Conservation (phyloP, 2,113 vertebrate genomes). For the Furnarius figulus region DNA sequence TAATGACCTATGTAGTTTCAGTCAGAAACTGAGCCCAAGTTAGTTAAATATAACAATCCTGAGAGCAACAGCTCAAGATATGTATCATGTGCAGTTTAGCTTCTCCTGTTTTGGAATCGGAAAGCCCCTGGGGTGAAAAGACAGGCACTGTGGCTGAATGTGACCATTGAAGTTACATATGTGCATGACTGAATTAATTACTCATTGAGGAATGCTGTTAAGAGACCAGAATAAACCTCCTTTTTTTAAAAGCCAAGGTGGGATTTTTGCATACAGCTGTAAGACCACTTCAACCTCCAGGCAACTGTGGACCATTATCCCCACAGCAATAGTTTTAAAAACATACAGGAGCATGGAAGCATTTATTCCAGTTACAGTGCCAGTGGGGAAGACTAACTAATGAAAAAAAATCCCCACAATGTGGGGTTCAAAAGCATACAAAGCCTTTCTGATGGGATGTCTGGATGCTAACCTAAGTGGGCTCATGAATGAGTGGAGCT, state of each 20-base stretch:
- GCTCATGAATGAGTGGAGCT: background rate
- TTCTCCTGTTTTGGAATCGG: background rate
- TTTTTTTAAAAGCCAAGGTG: background rate
- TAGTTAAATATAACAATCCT: background rate
- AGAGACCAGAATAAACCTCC: background rate
- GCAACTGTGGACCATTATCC: background rate
- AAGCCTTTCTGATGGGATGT: background rate
- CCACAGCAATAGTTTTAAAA: background rate
- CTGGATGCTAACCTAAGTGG: background rate
- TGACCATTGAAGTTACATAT: background rate
- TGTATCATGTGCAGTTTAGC: background rate
- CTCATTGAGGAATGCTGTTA: background rate
- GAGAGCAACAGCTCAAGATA: background rate
- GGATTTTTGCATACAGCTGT: background rate
- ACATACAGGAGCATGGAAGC: background rate
- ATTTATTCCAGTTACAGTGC: background rate
- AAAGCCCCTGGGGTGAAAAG: background rate
- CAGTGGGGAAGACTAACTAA: background rate
- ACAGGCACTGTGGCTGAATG: background rate
- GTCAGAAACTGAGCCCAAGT: background rate
- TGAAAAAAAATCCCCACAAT: background rate
- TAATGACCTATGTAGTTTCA: background rate
- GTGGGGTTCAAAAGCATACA: accelerated
- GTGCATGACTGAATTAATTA: background rate
- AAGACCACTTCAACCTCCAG: background rate